Percentiles rank a stretch among this genome's conserved stretches.
phyloP scores from a whole-genome alignment of 1,140 invertebrate species.

The Philopotamus ludificatus region DNA sequence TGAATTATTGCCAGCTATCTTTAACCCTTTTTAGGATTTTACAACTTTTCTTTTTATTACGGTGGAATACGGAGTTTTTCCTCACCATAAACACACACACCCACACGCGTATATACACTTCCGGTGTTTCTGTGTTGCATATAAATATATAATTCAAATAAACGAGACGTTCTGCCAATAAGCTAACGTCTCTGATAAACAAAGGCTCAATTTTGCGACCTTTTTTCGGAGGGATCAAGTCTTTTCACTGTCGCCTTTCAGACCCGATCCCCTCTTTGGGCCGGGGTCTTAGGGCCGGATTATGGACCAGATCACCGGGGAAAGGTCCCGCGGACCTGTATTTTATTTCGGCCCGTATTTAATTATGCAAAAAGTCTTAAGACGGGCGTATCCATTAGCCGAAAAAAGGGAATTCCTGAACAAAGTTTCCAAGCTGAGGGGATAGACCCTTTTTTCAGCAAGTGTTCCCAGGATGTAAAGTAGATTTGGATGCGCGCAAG shows the following conservation, averaged over 20 bases:
- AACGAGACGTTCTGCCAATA: conserved; percentile 10
- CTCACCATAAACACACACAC: no score
- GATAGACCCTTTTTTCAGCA: background rate
- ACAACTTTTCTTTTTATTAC: background rate
- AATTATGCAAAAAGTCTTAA: conserved; percentile 32
- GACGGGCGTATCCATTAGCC: conserved; percentile 25
- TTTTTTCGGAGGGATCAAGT: conserved; percentile 19
- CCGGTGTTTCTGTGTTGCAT: background rate
- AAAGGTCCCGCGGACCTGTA: background rate
- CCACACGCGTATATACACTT: no score
- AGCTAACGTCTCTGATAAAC: conserved; percentile 8
- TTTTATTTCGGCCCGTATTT: conserved; percentile 25
- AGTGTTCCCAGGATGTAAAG: background rate
- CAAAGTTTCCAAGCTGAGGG: conserved; percentile 20
- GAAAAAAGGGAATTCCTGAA: conserved; percentile 28
- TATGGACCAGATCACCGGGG: conserved; percentile 4
- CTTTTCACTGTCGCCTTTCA: conserved; percentile 21
- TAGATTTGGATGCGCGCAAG: background rate
- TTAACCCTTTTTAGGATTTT: background rate
- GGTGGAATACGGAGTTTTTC: background rate
- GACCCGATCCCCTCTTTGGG: conserved; percentile 6
- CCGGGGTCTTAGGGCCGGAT: background rate
- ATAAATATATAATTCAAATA: conserved; percentile 14
- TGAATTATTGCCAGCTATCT: background rate
- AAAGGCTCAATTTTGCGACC: conserved; percentile 26